Evolutionary conservation across 1,140 invertebrate species (phyloP), one percentile per base, ranked within the genome.

Genomic region (Vanessa atalanta): DNA sequence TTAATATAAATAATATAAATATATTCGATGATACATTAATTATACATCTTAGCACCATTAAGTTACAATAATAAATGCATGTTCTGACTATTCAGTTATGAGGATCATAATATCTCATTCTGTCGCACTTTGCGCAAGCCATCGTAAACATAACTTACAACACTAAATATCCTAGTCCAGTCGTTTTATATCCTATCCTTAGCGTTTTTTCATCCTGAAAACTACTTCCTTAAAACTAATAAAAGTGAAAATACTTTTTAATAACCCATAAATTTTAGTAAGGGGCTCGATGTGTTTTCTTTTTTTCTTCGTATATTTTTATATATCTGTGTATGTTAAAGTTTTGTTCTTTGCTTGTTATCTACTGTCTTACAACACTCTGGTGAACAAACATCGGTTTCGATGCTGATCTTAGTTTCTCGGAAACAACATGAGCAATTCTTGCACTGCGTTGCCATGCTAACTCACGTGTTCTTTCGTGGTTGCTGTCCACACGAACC

Each of bases 401-500:
- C 1, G 96, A 96, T 1, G 96, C 96, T 13, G 95, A 93, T 68
- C 95, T 95, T 14, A 97, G 89, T 90, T 97, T 97, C 84, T 96
- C 95, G 4, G 96, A 97, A 8, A 97, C 96, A 13, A 97, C 94
- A 78, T 96, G 95, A 15, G 97, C 96, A 70, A 97, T 97, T 82
- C 96, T 95, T 0, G 96, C 95, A 66, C 96, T 97, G 78, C 95
- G 94, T 78, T 95, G 95, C 96, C 97, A 97, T 13, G 97, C 95
- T 75, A 96, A 95, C 88, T 97, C 96, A 64, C 96, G 94, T 6
- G 96, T 97, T 82, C 96, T 95, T 86, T 97, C 96, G 79, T 97
- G 96, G 83, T 97, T 96, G 89, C 96, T 97, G 76, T 97, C 96
- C 15, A 97, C 96, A 77, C 96, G 94, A 16, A 97, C 96, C 96